These are phyloP conservation scores for Protobothrops flavoviridis DNA, from an alignment of 2,113 vertebrate species.

Conservation along the genomic window DNA sequence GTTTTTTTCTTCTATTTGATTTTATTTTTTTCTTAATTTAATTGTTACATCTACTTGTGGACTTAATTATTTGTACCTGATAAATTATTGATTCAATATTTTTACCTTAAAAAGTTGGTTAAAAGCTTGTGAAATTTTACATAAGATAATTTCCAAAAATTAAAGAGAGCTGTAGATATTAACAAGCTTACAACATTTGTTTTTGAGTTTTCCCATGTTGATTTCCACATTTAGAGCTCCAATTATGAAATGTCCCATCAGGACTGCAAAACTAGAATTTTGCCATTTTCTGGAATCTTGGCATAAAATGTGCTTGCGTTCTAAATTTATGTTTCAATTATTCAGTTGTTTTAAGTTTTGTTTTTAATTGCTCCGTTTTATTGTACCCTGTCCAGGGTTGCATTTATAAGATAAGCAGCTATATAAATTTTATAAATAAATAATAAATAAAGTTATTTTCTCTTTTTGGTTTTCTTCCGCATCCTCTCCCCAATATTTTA, in stretches of 20 bases:
- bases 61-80: background rate
- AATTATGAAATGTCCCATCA: background rate
- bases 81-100: background rate
- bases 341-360: background rate
- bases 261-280: background rate
- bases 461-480: background rate
- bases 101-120: background rate
- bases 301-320: background rate
- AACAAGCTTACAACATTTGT: background rate
- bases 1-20: background rate
- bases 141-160: background rate
- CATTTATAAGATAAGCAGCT: background rate
- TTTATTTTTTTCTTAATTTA: background rate
- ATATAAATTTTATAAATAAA: background rate
- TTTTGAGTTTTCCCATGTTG: background rate
- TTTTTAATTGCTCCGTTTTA: background rate
- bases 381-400: background rate
- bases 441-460: background rate
- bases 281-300: background rate
- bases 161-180: background rate
- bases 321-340: background rate
- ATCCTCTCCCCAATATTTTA: background rate
- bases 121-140: background rate
- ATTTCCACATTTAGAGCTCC: background rate
- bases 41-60: background rate